Evolutionary conservation across 2,113 vertebrate species (phyloP), one percentile per base, ranked within the genome.

Genomic region (Dinomys branickii): DNA sequence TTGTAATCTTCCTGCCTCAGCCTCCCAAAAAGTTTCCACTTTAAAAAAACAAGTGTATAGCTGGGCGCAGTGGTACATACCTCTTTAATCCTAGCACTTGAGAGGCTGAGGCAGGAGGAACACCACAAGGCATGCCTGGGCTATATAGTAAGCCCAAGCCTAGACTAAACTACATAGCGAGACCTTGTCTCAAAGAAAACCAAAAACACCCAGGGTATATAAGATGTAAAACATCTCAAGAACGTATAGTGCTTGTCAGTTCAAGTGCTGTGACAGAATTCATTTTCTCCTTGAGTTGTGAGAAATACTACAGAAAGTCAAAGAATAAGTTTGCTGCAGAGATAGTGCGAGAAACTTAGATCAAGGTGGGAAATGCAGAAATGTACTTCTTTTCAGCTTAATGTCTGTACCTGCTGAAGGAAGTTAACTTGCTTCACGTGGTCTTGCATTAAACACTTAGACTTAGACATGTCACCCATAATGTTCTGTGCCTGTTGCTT

Each of bases 241-340:
- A 91, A 86, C 58, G 56, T 16, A 4, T 16, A 92, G 17, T 47
- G 58, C 65, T 87, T 84, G 14, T 90, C 75, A 88, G 77, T 65
- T 90, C n/a, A 94, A 93, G 88, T 12, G 93, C n/a, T 65, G n/a
- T 12, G 41, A 75, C 54, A 91, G 54, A 38, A 30, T 89, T 93
- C 59, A 5, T 83, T 85, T 93, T 85, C 47, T 81, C 38, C 47
- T 81, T 35, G 30, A 71, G 7, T 65, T 90, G 33, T 5, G 1
- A 91, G 52, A 94, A 94, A 91, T 56, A 82, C 73, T 85, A 47
- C 33, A 86, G 30, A 83, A 94, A 94, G n/a, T 77, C 44, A 84
- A 94, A 86, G 38, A 93, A 44, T 54, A 69, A 78, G 28, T 30
- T 85, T 96, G 44, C 28, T 54, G n/a, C 12, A 81, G 1, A 17